phyloP scores from a whole-genome alignment of 2,797 vertebrate genomes.

The Gadopsis bispinosus region DNA sequence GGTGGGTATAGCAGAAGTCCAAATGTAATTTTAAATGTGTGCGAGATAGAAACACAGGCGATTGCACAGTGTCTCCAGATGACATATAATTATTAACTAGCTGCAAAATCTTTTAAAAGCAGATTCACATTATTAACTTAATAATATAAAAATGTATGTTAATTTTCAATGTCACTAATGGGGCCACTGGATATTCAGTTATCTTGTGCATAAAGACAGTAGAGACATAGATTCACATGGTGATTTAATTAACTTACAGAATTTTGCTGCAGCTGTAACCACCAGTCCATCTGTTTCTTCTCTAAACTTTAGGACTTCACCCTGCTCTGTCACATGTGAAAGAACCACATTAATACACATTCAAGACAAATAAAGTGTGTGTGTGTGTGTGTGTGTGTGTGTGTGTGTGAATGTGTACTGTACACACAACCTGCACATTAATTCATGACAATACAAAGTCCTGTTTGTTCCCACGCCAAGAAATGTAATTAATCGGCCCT shows the following conservation, averaged over 20 bases:
- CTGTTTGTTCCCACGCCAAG: slow-evolving; percentile 23
- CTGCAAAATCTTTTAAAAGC: background rate
- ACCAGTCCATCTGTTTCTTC: background rate
- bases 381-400: background rate
- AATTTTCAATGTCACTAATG: background rate
- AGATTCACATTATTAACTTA: background rate
- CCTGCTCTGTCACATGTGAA: background rate
- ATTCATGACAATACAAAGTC: background rate
- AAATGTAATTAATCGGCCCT: slow-evolving; percentile 24
- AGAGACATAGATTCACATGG: background rate
- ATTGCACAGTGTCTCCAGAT: background rate
- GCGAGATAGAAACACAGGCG: background rate
- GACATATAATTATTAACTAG: background rate
- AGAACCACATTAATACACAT: slow-evolving; percentile 1
- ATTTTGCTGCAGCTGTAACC: slow-evolving; percentile 12
- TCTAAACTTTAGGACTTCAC: background rate
- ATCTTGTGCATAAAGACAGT: background rate
- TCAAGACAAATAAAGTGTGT: background rate
- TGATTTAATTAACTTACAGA: background rate
- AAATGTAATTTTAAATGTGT: slow-evolving; percentile 12
- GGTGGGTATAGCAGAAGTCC: background rate
- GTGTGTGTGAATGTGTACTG: background rate
- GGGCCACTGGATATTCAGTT: background rate
- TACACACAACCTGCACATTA: background rate
- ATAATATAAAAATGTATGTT: background rate